Percentiles rank a stretch among this genome's conserved stretches.
phyloP scores from a whole-genome alignment of 2,113 vertebrate species.

The Microtus ochrogaster region DNA sequence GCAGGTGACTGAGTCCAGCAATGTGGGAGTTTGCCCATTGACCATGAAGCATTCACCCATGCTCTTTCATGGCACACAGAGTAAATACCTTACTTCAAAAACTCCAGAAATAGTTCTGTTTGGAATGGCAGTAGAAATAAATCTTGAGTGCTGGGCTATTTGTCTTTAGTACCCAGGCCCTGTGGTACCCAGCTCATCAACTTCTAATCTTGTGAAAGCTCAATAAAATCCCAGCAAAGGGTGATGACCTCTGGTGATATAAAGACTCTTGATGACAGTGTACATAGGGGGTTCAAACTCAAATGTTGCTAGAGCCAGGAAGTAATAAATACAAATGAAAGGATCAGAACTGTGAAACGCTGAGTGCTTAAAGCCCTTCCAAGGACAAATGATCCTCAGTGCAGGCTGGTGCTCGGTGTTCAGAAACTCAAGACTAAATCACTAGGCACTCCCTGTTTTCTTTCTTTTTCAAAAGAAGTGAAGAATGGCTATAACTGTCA shows the following conservation, averaged over 20 bases:
- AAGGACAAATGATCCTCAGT: background rate
- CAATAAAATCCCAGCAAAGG: background rate
- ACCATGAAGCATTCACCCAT: background rate
- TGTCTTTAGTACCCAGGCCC: background rate
- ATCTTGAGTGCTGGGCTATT: background rate
- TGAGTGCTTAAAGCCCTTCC: fast-evolving
- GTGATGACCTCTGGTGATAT: background rate
- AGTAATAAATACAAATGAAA: background rate
- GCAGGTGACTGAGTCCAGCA: too few relatives aligned
- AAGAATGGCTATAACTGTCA: background rate
- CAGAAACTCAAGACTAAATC: background rate
- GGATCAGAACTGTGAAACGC: background rate
- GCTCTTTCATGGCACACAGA: background rate
- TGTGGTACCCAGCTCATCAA: background rate
- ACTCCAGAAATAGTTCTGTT: background rate
- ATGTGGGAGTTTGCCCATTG: too few relatives aligned
- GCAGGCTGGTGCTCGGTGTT: background rate
- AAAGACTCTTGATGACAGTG: background rate
- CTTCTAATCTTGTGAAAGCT: background rate
- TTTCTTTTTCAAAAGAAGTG: background rate
- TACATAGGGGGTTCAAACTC: background rate
- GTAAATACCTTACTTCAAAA: background rate
- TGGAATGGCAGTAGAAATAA: slow-evolving; percentile 4
- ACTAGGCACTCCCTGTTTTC: background rate
- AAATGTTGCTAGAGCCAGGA: background rate